Evolutionary conservation across 2,888 invertebrate species (phyloP), one percentile per base, ranked within the genome.

Genomic region (Cylloceria caligata): DNA sequence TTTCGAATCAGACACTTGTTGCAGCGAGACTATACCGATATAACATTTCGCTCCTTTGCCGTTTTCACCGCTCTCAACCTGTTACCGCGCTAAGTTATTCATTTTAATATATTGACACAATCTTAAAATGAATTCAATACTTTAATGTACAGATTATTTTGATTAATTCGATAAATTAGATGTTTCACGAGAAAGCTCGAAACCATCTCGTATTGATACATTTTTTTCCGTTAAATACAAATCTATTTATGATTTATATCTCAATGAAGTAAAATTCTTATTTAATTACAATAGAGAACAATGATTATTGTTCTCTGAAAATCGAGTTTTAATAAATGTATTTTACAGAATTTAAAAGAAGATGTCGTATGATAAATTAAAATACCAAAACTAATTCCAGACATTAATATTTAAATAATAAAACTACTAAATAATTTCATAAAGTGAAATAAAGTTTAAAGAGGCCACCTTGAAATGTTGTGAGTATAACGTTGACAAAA

Each of bases 1-100:
- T 65, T 69, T 65, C 11, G 55, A 74, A 82, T 71, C 75, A 72
- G 74, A 85, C 84, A 85, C 85, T 85, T 85, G 85, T 85, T 85
- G 85, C 83, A 45, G 75, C 45, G 1, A 36, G 11, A 36, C 39
- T 52, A 21, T 30, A n/a, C n/a, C n/a, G n/a, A n/a, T n/a, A n/a
- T n/a, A n/a, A n/a, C n/a, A n/a, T n/a, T n/a, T n/a, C n/a, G n/a
- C n/a, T 57, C 16, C 34, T 57, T 5, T 7, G 7, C 13, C 6
- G 3, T 3, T n/a, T 30, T 5, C 16, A 16, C 9, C n/a, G 34
- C n/a, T 57, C 9, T 34, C 34, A 6, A 57, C 16, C 34, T 34
- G 34, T 52, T 52, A 52, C 52, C 24, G 16, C 13, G 0, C 39
- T 47, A 47, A 16, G 47, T 16, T 1, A 19, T 49, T 49, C 19